Conservation (phyloP, 2,888 invertebrate genomes). For the Mesodorylaimus sp. region DNA sequence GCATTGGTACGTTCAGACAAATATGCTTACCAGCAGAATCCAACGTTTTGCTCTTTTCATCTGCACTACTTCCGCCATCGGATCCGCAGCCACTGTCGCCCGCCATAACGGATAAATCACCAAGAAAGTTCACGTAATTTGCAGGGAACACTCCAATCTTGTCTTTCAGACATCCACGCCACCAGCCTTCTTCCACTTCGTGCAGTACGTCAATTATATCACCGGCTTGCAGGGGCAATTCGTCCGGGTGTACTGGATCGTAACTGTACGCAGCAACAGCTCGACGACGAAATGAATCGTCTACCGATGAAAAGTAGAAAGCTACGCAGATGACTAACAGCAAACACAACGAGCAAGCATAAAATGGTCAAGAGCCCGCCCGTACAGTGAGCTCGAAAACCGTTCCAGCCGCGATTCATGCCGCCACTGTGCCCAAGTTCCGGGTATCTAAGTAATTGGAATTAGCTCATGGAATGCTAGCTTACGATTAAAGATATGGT, state of each 20-base stretch:
- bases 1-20: too few relatives aligned
- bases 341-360: not conserved
- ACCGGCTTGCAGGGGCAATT: not conserved
- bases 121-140: not conserved
- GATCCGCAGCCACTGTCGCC: too few relatives aligned
- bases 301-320: not conserved
- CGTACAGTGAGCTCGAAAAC: too few relatives aligned
- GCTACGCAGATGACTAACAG: not conserved
- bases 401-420: too few relatives aligned
- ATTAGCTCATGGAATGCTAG: too few relatives aligned
- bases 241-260: not conserved
- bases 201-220: not conserved
- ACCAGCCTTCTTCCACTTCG: constrained; percentile 2
- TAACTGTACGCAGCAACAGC: not conserved
- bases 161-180: constrained; percentile 3
- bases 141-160: not conserved
- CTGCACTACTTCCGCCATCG: too few relatives aligned
- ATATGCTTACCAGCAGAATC: too few relatives aligned
- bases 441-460: too few relatives aligned
- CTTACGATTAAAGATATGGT: too few relatives aligned
- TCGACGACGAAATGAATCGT: not conserved
- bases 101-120: too few relatives aligned
- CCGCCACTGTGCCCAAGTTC: too few relatives aligned
- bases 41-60: too few relatives aligned
- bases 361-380: constrained; percentile 28